These are phyloP conservation scores for Smutsia gigantea DNA, from an alignment of 2,797 vertebrate genomes.

Conservation along the genomic window DNA sequence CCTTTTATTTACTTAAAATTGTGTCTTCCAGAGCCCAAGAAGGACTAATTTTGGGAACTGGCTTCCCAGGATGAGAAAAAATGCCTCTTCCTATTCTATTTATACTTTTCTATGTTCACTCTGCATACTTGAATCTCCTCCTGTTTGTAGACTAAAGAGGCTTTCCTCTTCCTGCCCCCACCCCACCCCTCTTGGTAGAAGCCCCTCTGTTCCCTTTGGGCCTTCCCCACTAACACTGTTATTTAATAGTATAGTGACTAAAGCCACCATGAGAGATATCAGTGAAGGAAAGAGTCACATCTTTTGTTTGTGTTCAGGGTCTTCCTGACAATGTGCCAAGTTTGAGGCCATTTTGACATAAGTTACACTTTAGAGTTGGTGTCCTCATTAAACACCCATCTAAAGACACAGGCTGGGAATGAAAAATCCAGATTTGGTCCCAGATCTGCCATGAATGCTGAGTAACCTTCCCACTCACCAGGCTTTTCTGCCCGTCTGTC, in stretches of 20 bases:
- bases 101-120: not conserved
- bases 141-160: conserved; percentile 31
- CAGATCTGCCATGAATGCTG: conserved; percentile 24
- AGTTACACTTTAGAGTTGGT: conserved; percentile 1
- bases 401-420: not conserved
- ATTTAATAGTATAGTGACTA: conserved; percentile 28
- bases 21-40: not conserved
- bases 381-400: not conserved
- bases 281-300: not conserved
- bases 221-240: not conserved
- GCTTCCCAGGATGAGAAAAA: not conserved
- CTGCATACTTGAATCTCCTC: not conserved
- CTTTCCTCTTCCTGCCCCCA: not conserved
- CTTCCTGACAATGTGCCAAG: not conserved
- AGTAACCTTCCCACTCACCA: conserved; percentile 12
- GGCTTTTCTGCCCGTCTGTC: conserved; percentile 22
- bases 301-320: conserved; percentile 17
- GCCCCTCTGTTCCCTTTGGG: not conserved
- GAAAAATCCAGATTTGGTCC: conserved; percentile 29
- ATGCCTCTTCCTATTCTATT: conserved; percentile 14
- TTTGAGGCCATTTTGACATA: conserved; percentile 36
- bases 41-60: not conserved
- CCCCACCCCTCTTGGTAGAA: not conserved
- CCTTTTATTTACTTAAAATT: conserved; percentile 53
- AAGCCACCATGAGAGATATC: not conserved